phyloP scores from a whole-genome alignment of 2,797 vertebrate species.

The Triplophysa yarkandensis region DNA sequence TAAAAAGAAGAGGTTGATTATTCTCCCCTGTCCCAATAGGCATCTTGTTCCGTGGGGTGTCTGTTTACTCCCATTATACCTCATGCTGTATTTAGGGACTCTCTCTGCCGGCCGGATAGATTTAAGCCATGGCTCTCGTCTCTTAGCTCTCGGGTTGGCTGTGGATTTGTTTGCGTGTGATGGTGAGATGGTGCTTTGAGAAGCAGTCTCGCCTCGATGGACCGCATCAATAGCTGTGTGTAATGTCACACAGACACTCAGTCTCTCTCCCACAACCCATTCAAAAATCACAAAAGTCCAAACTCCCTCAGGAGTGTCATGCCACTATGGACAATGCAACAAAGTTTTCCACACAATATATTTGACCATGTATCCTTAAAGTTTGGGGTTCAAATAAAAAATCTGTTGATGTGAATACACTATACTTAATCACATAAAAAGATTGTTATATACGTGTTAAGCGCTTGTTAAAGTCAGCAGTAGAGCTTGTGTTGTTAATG shows the following conservation, averaged over 20 bases:
- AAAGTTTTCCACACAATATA: background rate
- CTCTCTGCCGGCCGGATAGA: constrained; percentile 2
- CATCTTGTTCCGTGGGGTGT: constrained; percentile 48
- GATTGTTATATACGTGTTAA: too few relatives aligned
- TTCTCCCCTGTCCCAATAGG: constrained; percentile 41
- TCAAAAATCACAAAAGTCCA: background rate
- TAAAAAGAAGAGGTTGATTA: constrained; percentile 41
- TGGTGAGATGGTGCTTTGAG: constrained; percentile 9
- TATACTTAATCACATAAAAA: too few relatives aligned
- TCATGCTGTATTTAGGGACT: constrained; percentile 46
- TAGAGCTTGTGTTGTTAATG: background rate
- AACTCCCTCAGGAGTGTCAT: background rate
- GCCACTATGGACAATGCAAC: background rate
- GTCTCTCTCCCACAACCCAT: constrained; percentile 3
- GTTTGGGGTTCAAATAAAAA: too few relatives aligned
- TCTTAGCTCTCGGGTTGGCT: constrained; percentile 6
- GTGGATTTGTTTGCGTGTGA: background rate
- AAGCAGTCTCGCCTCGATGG: constrained; percentile 27
- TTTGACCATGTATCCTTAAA: too few relatives aligned
- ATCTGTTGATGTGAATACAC: too few relatives aligned
- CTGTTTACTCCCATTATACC: constrained; percentile 52
- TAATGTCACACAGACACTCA: constrained; percentile 8
- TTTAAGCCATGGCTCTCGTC: constrained; percentile 16
- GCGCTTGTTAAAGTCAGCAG: background rate
- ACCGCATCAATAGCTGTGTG: constrained; percentile 29